Evolutionary conservation across 2,113 vertebrate genomes (phyloP), one percentile per base, ranked within the genome.

Genomic region (Thinocorus orbignyianus): DNA sequence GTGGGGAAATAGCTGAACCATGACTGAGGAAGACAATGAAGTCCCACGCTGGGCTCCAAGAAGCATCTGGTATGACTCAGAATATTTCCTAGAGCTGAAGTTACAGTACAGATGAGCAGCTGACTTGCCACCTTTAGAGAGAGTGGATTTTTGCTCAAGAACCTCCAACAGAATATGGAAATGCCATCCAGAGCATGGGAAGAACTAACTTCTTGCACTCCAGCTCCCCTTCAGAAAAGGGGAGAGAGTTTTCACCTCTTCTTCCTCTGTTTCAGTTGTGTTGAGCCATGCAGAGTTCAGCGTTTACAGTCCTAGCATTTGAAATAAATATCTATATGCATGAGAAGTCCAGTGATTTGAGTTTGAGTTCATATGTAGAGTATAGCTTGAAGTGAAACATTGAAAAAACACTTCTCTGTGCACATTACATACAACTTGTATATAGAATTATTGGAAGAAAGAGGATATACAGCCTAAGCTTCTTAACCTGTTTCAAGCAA

Each of bases 21-120:
- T 81, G 73, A 78, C 82, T 89, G 93, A 95, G 57, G 91, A 95
- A 86, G 93, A 95, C 93, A 96, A 92, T 86, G 76, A 92, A 88
- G 86, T 86, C 77, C 41, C 81, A 84, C 5, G 46, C 52, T 81
- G 65, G 54, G 69, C 65, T 94, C 57, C 78, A 79, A 92, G 69
- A 81, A 86, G 69, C 77, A 96, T 93, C 90, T 93, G 93, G 88
- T 74, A 74, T 93, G 80, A 94, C 77, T 96, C 91, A 94, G 86
- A 94, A 35, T 93, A 72, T 91, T 96, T 96, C 73, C 77, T 95
- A 84, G 93, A 94, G 88, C 57, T 94, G 86, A 88, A 91, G 48
- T 68, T 92, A 92, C 41, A 83, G 13, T 28, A 65, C 13, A 79
- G 76, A 48, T 57, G 72, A 96, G 81, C 52, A 91, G 80, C 61